A percentile compares a stretch with the other conserved stretches of the same genome.
Conservation (phyloP, 2,113 vertebrate species). For the Neopipo cinnamomea region DNA sequence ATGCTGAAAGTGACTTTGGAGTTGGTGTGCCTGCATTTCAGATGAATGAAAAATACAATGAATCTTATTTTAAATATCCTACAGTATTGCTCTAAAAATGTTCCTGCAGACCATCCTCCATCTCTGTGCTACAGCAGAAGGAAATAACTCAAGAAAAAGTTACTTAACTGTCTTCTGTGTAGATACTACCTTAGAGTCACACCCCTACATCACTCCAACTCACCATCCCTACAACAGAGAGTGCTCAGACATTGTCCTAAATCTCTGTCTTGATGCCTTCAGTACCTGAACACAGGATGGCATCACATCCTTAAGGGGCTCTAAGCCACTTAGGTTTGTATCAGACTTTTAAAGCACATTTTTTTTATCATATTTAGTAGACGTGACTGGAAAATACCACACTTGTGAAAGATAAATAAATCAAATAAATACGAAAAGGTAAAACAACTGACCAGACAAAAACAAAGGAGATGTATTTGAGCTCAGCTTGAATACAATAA, state of each 20-base stretch:
- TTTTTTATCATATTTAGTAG: not conserved
- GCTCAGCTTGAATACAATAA: not conserved
- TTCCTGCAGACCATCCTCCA: not conserved
- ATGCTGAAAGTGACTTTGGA: conserved; percentile 38
- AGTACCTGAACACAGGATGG: not conserved
- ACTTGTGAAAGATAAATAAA: not conserved
- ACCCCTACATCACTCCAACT: not conserved
- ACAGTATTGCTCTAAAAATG: not conserved
- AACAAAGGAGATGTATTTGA: not conserved
- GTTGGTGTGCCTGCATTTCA: not conserved
- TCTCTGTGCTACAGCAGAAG: not conserved
- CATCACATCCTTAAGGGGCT: not conserved
- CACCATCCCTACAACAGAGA: not conserved
- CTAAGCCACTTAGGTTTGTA: too few relatives aligned
- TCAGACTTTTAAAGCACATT: not conserved
- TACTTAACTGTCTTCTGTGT: not conserved
- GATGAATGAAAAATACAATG: not conserved
- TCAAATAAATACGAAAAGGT: accelerated
- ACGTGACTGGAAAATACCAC: not conserved
- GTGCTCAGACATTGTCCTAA: not conserved
- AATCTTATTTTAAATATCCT: not conserved
- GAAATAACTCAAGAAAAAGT: not conserved
- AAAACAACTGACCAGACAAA: not conserved
- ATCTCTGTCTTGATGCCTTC: not conserved
- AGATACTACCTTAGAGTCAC: not conserved